phyloP scores from a whole-genome alignment of 1,140 invertebrate genomes.

The Eupristina koningsbergeri region DNA sequence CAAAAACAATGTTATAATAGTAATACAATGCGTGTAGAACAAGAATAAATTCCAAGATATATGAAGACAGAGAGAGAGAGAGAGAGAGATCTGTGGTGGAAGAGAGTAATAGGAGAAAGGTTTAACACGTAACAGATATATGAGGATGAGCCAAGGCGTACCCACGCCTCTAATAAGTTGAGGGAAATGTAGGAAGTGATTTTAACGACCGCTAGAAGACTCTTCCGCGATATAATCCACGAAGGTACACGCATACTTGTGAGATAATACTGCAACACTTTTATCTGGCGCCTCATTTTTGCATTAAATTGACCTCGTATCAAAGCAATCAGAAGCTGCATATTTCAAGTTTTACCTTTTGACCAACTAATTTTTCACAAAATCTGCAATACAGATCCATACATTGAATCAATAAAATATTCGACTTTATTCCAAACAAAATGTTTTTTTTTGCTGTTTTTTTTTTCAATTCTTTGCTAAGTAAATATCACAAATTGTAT shows the following conservation, averaged over 20 bases:
- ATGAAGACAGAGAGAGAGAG: background rate
- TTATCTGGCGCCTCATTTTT: background rate
- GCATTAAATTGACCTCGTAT: slow-evolving; percentile 20
- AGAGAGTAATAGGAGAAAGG: slow-evolving; percentile 51
- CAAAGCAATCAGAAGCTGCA: background rate
- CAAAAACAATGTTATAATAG: background rate
- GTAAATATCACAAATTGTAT: too few species aligned
- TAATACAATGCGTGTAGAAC: background rate
- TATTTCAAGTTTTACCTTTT: background rate
- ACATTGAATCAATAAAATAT: too few species aligned
- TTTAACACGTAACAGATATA: slow-evolving; percentile 42
- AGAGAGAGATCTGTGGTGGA: too few species aligned
- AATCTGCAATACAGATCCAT: too few species aligned
- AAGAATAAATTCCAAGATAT: background rate
- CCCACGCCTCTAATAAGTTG: slow-evolving; percentile 54
- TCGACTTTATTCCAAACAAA: too few species aligned
- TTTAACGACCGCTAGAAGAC: slow-evolving; percentile 24
- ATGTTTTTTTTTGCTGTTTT: too few species aligned
- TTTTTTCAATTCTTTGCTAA: too few species aligned
- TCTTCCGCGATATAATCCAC: slow-evolving; percentile 23
- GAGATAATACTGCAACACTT: background rate
- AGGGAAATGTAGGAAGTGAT: slow-evolving; percentile 42
- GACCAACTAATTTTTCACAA: background rate
- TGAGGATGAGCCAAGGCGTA: slow-evolving; percentile 49
- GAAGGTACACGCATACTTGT: background rate